Conservation (phyloP, 2,113 vertebrate species). For the Cromileptes altivelis region DNA sequence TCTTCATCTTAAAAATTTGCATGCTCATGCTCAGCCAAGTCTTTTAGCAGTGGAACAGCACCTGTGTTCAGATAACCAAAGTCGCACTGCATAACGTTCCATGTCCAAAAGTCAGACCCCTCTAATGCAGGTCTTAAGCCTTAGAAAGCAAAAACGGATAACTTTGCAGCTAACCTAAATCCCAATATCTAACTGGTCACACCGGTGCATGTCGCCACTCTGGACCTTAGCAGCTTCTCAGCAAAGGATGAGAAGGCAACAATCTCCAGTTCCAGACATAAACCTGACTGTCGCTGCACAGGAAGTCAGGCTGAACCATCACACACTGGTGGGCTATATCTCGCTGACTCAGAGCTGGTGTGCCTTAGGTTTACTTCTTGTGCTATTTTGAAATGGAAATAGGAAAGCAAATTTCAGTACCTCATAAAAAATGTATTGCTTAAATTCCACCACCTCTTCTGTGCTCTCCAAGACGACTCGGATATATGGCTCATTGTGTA, state of each 20-base stretch:
- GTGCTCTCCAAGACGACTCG: background rate
- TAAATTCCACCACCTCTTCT: background rate
- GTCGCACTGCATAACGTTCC: conserved; percentile 12
- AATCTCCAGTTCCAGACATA: background rate
- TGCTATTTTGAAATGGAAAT: conserved; percentile 26
- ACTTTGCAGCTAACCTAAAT: conserved; percentile 16
- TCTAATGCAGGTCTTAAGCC: background rate
- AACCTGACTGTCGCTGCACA: conserved; percentile 5
- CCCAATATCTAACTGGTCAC: conserved; percentile 17
- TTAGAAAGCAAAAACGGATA: conserved; percentile 15
- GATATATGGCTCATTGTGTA: background rate
- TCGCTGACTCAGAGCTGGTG: background rate
- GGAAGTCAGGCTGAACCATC: background rate
- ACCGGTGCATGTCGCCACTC: background rate
- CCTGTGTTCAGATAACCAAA: conserved; percentile 11
- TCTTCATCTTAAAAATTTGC: conserved; percentile 12
- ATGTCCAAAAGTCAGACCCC: conserved; percentile 12
- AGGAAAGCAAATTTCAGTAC: background rate
- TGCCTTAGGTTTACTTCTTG: background rate
- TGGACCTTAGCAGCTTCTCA: background rate
- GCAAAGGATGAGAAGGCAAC: conserved; percentile 2
- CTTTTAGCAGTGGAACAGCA: background rate
- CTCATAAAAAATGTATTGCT: conserved; percentile 1
- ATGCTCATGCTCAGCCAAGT: background rate
- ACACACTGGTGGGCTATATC: background rate